A percentile compares a stretch with the other conserved stretches of the same genome.
These are phyloP conservation scores for Drosophila tristis DNA, from an alignment of 1,140 invertebrate species.

Conservation along the genomic window DNA sequence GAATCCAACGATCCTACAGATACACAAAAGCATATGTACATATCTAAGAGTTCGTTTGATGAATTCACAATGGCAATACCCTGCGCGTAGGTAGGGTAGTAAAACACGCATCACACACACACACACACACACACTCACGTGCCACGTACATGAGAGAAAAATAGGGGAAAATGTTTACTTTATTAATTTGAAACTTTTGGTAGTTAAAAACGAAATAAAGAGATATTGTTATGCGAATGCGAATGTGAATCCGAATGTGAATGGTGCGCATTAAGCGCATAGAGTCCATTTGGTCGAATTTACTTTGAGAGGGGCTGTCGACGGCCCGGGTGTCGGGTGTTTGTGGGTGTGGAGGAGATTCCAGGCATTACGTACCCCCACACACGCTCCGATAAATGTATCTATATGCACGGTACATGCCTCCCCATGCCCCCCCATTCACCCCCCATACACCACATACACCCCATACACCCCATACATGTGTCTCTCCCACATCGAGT, in stretches of 20 bases:
- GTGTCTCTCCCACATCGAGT: not conserved
- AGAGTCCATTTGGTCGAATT: slow-evolving; percentile 25
- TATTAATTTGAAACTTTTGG: slow-evolving; percentile 80
- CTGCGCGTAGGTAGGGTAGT: too few species aligned
- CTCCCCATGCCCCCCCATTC: not conserved
- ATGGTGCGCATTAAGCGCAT: slow-evolving; percentile 68
- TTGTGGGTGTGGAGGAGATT: not conserved
- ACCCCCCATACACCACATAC: not conserved
- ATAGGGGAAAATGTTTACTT: slow-evolving; percentile 67
- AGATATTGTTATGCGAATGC: slow-evolving; percentile 62
- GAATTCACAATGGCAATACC: too few species aligned
- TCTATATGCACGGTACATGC: slow-evolving; percentile 39
- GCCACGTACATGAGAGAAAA: not conserved
- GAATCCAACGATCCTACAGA: too few species aligned
- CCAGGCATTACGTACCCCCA: slow-evolving; percentile 18
- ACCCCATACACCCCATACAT: too few species aligned
- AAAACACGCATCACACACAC: slow-evolving; percentile 26
- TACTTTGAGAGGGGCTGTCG: slow-evolving; percentile 15
- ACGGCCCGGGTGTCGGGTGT: not conserved
- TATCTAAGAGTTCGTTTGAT: too few species aligned
- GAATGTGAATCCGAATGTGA: slow-evolving; percentile 39
- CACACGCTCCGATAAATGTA: slow-evolving; percentile 7
- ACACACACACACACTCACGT: slow-evolving; percentile 27
- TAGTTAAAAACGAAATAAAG: slow-evolving; percentile 65
- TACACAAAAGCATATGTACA: too few species aligned